A percentile compares a stretch with the other conserved stretches of the same genome.
These are phyloP conservation scores for Ophiothrix spiculata DNA, from an alignment of 35 echinoderm and acorn worm genomes.

Conservation along the genomic window DNA sequence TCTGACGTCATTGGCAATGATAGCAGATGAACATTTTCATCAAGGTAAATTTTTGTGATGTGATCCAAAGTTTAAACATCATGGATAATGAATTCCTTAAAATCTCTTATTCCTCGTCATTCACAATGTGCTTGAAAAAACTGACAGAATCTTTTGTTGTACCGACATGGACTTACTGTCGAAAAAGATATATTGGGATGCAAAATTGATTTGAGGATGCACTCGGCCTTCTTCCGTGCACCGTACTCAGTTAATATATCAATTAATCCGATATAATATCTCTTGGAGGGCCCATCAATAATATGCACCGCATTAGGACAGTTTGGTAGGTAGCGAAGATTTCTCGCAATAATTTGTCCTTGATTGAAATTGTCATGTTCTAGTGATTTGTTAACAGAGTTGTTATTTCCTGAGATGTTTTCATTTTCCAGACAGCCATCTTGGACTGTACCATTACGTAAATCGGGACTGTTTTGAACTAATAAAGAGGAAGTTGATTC, in stretches of 20 bases:
- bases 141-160: conserved; percentile 43
- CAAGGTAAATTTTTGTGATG: not conserved
- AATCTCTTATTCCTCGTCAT: too few relatives aligned
- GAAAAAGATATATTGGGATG: conserved; percentile 59
- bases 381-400: not conserved
- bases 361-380: not conserved
- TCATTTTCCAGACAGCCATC: not conserved
- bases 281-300: conserved; percentile 40
- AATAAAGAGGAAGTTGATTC: not conserved
- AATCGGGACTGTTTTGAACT: not conserved
- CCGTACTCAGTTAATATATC: conserved; percentile 55
- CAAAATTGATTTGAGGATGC: conserved; percentile 29
- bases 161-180: conserved; percentile 33
- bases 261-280: conserved; percentile 70
- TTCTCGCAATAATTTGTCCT: conserved; percentile 12
- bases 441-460: not conserved
- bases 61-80: too few relatives aligned
- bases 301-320: conserved; percentile 51
- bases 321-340: conserved; percentile 42
- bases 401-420: not conserved
- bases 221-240: conserved; percentile 46
- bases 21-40: not conserved
- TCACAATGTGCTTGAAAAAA: conserved; percentile 25
- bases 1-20: not conserved
- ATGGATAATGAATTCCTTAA: not conserved